Percentiles rank a stretch among this genome's conserved stretches.
These are phyloP conservation scores for Musca domestica DNA, from an alignment of 1,140 invertebrate species.

Conservation along the genomic window DNA sequence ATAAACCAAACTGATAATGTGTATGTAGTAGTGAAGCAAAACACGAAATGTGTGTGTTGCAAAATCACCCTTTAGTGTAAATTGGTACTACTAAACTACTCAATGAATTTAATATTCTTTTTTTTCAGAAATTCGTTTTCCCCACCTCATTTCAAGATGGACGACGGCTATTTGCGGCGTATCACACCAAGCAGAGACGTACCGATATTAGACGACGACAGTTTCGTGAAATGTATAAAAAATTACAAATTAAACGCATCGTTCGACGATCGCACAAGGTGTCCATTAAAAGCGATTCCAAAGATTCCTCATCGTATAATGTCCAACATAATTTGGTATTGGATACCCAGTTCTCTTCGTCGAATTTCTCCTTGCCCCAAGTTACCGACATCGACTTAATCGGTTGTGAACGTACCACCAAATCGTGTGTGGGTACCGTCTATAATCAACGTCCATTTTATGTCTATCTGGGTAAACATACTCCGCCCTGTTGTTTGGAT, in stretches of 20 bases:
- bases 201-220: constrained; percentile 60
- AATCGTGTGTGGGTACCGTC: constrained; percentile 80
- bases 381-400: constrained; percentile 63
- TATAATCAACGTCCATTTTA: constrained; percentile 80
- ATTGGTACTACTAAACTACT: no score
- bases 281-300: constrained; percentile 31
- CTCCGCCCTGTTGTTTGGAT: constrained; percentile 85
- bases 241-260: constrained; percentile 64
- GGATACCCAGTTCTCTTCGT: constrained; percentile 48
- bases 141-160: constrained; percentile 57
- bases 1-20: no score
- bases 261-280: constrained; percentile 51
- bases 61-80: no score
- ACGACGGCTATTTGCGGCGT: constrained; percentile 62
- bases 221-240: constrained; percentile 60
- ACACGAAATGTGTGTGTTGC: no score
- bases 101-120: no score
- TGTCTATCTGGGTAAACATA: constrained; percentile 74
- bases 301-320: constrained; percentile 31
- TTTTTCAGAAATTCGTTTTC: constrained; percentile 34
- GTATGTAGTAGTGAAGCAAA: no score
- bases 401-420: constrained; percentile 71
- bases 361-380: constrained; percentile 47
- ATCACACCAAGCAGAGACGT: constrained; percentile 66
- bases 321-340: constrained; percentile 36